Evolutionary conservation across 2,113 vertebrate species (phyloP).

Genomic region (Acrocephalus kingi): DNA sequence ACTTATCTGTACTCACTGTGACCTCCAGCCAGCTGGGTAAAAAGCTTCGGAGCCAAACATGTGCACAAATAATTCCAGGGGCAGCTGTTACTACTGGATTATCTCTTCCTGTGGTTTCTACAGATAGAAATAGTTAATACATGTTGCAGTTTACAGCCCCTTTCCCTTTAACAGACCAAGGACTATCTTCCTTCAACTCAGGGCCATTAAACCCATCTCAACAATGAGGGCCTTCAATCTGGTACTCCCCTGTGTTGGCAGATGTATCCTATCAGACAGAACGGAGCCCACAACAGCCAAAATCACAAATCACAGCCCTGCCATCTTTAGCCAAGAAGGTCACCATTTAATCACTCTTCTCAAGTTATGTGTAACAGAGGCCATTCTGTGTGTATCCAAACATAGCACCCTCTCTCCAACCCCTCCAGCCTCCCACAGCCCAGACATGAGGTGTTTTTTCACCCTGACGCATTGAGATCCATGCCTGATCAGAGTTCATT

Average conservation of each 20-base stretch:
- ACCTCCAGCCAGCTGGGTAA: constrained; percentile 68
- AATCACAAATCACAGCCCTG: neutral
- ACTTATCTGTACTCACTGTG: constrained; percentile 70
- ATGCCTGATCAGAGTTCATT: constrained; percentile 23
- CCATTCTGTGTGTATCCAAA: neutral
- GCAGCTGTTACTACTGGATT: constrained; percentile 69
- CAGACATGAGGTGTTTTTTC: neutral
- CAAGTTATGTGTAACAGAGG: neutral
- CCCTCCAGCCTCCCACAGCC: neutral
- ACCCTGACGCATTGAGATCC: neutral
- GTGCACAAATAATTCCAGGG: constrained; percentile 64
- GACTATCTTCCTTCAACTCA: neutral
- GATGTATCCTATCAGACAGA: neutral
- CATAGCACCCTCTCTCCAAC: neutral
- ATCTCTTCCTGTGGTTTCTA: constrained; percentile 19
- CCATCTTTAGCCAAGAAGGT: neutral
- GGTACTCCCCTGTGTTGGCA: neutral
- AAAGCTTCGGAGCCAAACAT: constrained; percentile 55
- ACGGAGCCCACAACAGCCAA: accelerated
- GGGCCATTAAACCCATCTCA: neutral
- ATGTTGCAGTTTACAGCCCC: neutral
- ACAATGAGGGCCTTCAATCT: neutral
- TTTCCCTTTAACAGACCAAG: neutral
- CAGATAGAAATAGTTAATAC: neutral
- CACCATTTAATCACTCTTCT: neutral